Evolutionary conservation across 2,888 invertebrate species (phyloP).

Genomic region (Cacoxenus indagator): DNA sequence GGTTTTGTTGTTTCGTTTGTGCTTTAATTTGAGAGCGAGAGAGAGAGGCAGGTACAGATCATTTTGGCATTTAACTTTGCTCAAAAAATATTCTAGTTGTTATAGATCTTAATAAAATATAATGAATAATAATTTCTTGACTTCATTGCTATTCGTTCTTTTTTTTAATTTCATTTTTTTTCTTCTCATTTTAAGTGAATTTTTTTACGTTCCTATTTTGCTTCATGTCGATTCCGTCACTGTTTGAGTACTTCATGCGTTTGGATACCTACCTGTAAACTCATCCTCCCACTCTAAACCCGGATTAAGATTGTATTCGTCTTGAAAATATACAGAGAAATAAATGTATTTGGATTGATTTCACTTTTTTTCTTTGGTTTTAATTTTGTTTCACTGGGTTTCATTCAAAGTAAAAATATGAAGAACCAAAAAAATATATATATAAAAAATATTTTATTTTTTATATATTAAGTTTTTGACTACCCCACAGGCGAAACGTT

Average conservation of each 20-base stretch:
- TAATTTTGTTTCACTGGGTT: slow-evolving; percentile 31
- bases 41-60: no score
- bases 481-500: neutral
- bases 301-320: slow-evolving; percentile 99
- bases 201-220: slow-evolving; percentile 71
- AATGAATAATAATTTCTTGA: no score
- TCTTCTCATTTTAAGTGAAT: slow-evolving; percentile 48
- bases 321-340: slow-evolving; percentile 79
- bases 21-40: no score
- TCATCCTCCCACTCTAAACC: slow-evolving; percentile 99
- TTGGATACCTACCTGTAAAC: slow-evolving; percentile 92
- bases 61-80: no score
- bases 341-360: slow-evolving; percentile 52
- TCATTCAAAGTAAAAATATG: slow-evolving; percentile 29
- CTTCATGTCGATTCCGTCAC: slow-evolving; percentile 71
- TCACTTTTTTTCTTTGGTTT: slow-evolving; percentile 35
- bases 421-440: slow-evolving; percentile 32
- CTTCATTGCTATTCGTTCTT: neutral
- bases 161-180: slow-evolving; percentile 5
- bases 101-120: no score
- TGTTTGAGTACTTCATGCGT: slow-evolving; percentile 43
- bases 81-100: no score
- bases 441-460: slow-evolving; percentile 18
- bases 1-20: neutral
- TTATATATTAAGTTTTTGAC: slow-evolving; percentile 19